These are phyloP conservation scores for Clunio marinus DNA, from an alignment of 2,888 invertebrate genomes.

Conservation along the genomic window DNA sequence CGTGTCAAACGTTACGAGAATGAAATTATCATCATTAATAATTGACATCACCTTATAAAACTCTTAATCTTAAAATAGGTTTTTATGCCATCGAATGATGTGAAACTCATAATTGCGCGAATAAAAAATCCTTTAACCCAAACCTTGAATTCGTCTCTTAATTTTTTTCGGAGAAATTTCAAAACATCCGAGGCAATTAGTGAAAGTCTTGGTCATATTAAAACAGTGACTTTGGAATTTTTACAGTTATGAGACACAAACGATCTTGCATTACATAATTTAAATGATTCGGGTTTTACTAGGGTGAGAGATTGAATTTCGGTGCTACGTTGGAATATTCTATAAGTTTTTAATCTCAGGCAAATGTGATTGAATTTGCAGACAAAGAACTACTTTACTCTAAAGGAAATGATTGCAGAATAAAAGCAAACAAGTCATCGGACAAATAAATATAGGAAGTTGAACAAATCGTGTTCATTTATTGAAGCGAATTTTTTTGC, in stretches of 20 bases:
- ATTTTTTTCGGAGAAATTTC: conserved; percentile 34
- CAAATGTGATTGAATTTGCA: no score
- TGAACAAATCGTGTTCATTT: conserved; percentile 9
- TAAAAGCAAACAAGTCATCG: not conserved
- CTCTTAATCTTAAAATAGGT: no score
- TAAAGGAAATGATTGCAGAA: not conserved
- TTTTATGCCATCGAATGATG: conserved; percentile 31
- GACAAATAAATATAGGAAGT: conserved; percentile 18
- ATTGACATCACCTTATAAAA: no score
- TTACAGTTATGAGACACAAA: not conserved
- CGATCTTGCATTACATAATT: not conserved
- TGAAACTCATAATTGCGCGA: not conserved
- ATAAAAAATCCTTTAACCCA: conserved; percentile 5
- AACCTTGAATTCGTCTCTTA: conserved; percentile 28
- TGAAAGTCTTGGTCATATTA: conserved; percentile 33
- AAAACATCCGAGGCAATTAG: conserved; percentile 22
- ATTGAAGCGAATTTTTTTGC: conserved; percentile 2
- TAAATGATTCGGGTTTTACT: no score
- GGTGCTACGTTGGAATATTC: no score
- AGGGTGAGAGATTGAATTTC: no score
- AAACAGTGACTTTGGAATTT: conserved; percentile 20
- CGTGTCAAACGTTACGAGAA: no score
- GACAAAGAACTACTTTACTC: not conserved
- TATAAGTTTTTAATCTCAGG: no score
- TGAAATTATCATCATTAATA: no score